These are phyloP conservation scores for Beroe forskalii DNA, from an alignment of 37 sponge, comb jelly and placozoan species.

Conservation along the genomic window DNA sequence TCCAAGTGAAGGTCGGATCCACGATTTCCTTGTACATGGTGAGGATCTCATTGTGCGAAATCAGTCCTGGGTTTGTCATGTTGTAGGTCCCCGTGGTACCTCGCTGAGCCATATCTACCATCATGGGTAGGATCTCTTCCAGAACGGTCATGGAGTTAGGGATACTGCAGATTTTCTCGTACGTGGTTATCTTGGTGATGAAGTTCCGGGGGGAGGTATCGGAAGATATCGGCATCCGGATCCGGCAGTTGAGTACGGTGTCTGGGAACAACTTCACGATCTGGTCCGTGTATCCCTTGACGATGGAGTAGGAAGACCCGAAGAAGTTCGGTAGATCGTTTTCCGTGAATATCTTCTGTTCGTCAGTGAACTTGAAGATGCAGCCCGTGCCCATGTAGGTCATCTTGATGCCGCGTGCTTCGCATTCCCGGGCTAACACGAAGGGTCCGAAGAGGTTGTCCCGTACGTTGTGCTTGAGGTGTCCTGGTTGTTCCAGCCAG, in stretches of 20 bases:
- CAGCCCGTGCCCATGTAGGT: constrained; percentile 31
- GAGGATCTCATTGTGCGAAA: not conserved
- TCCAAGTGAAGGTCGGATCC: not conserved
- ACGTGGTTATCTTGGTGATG: constrained; percentile 14
- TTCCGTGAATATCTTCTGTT: not conserved
- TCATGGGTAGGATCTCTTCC: not conserved
- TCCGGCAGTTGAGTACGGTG: not conserved
- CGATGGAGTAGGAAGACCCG: not conserved
- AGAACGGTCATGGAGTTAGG: constrained; percentile 46
- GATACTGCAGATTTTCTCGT: not conserved
- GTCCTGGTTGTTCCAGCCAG: not conserved
- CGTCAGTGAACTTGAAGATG: constrained; percentile 26
- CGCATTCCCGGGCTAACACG: not conserved
- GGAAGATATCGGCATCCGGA: not conserved
- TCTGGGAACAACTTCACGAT: not conserved
- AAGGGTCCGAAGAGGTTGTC: constrained; percentile 29
- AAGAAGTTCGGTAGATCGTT: constrained; percentile 12
- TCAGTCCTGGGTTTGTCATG: not conserved
- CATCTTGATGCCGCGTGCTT: not conserved
- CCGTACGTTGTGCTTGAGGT: constrained; percentile 4
- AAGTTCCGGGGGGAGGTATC: not conserved
- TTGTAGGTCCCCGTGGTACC: not conserved
- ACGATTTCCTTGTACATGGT: not conserved
- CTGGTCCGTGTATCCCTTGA: not conserved
- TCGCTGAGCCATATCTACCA: not conserved